These are phyloP conservation scores for Pitangus sulphuratus DNA, from an alignment of 2,797 vertebrate genomes.

Conservation along the genomic window DNA sequence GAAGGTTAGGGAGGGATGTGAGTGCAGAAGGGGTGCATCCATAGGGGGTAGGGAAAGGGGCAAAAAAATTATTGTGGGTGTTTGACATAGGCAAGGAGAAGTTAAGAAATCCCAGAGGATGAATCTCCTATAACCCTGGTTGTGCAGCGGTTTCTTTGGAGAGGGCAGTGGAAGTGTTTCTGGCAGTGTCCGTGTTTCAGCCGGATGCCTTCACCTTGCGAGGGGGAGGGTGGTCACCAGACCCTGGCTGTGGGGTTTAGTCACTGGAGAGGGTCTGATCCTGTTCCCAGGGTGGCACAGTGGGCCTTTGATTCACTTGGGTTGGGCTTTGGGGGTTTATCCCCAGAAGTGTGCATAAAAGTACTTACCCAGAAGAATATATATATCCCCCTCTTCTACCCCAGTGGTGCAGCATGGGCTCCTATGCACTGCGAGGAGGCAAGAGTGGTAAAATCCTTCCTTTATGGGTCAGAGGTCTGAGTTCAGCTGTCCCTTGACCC, in stretches of 20 bases:
- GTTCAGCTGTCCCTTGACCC: background rate
- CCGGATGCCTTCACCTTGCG: fast-evolving
- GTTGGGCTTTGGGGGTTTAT: background rate
- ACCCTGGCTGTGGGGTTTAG: background rate
- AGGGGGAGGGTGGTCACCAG: background rate
- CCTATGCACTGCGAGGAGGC: background rate
- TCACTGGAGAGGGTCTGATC: background rate
- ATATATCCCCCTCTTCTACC: fast-evolving
- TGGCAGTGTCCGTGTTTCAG: background rate
- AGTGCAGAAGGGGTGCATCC: background rate
- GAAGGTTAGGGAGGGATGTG: background rate
- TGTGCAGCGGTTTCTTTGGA: background rate
- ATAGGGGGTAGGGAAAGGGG: background rate
- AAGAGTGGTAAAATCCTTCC: background rate
- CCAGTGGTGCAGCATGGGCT: background rate
- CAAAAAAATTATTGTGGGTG: background rate
- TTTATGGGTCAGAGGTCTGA: background rate
- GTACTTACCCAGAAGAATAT: background rate
- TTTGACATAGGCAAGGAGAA: background rate
- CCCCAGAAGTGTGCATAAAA: background rate
- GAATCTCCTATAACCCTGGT: background rate
- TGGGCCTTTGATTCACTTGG: background rate
- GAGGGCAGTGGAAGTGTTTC: background rate
- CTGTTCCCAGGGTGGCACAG: background rate
- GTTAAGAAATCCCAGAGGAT: background rate